Base-by-base conservation (phyloP, 1,140 invertebrate genomes). In the Temnothorax longispinosus region DNA sequence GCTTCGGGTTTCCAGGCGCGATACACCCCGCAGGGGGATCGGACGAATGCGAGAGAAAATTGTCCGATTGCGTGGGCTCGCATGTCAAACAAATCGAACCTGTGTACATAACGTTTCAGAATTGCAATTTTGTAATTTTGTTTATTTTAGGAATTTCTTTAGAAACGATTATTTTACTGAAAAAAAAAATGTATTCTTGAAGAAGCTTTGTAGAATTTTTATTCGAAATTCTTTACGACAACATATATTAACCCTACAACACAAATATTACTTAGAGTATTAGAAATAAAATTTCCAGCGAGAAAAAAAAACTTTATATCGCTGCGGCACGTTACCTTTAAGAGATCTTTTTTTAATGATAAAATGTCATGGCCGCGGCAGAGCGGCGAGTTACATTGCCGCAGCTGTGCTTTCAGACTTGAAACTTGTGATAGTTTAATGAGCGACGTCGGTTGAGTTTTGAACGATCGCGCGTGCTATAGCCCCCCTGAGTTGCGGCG, bases 391-490 rank as follows among this genome's bases (percentile, higher is more conserved):
- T 82, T 76, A 71, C 74, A 74, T 67, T 67, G 54, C 74, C 88
- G 67, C 88, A 89, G 88, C 89, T 90, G 89, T 62, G 88, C 86
- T 90, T 89, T 87, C 88, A 89, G 89, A 89, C 88, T 44, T 10
- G 75, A 69, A 88, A 86, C 89, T 90, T 86, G 71, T 90, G 81
- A 90, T 90, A 90, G 89, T 90, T 90, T 90, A 90, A 90, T 90
- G 89, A 90, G 89, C 86, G 89, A 86, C 89, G 86, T 90, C 89
- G 89, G 88, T 86, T 64, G 89, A 90, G 88, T 90, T 90, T 90
- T 88, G 85, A 90, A 90, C 82, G 89, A 89, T 81, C 58, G 81
- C 52, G 69, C 89, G 80, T 74, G 89, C 82, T 90, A 90, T 77
- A 81, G 38, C 13, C 58, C 56, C 27, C 27, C 44, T 32, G 50